Base-by-base conservation (phyloP, 2,888 invertebrate genomes). In the Caenorhabditis sp. region DNA sequence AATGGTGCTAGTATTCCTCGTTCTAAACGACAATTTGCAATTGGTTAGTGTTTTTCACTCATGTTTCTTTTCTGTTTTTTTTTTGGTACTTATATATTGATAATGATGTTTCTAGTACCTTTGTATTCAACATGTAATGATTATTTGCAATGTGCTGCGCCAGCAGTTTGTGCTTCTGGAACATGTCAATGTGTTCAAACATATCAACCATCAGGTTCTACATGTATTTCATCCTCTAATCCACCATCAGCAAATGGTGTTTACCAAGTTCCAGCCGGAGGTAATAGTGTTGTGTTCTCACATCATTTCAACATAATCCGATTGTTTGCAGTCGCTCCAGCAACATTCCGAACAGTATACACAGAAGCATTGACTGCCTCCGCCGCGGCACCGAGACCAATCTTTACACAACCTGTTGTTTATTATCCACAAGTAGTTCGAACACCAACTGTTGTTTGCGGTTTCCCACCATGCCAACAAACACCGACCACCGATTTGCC, bases 61-160 rank as follows among this genome's bases (percentile, higher is more conserved):
- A 36, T 27, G 20, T 10, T 26, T 31, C n/a, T 36, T 52, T 59
- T 12, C 23, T n/a, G 25, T 21, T n/a, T n/a, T n/a, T n/a, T n/a
- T n/a, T n/a, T n/a, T n/a, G n/a, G n/a, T n/a, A n/a, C n/a, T n/a
- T n/a, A n/a, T 36, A 36, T 36, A 8, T 36, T 43, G 14, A 43
- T 10, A 43, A 5, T 43, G 12, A 3, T 17, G 3, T 1, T 63
- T 75, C 21, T 65, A 80, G 80, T 76, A 12, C 80, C 80, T n/a
- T 67, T 80, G 7, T 74, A 80, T 50, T 64, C 70, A 4, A 60
- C 71, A n/a, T 80, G 80, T 61, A 76, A 73, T 64, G 80, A 76
- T 27, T 76, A 73, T 27, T n/a, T 71, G 10, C 63, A 73, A 21
- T 80, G 80, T 63, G 70, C 76, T 5, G 68, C 80, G 8, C 80